Conservation (phyloP, 2,888 invertebrate genomes). For the Pseudoips prasinana region DNA sequence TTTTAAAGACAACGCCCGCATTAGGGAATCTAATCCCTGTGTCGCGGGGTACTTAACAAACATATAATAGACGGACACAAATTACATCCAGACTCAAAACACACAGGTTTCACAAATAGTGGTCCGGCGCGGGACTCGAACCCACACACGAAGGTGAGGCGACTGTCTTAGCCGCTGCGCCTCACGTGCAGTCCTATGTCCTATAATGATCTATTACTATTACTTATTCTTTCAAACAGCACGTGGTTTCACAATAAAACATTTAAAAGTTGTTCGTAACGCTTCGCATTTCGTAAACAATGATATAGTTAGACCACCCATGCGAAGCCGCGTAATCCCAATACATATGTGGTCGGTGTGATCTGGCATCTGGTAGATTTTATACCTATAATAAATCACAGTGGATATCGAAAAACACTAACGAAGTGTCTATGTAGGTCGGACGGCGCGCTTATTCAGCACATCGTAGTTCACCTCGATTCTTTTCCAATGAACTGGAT, state of each 20-base stretch:
- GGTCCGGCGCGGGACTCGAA: no score
- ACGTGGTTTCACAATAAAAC: constrained; percentile 37
- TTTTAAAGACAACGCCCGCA: no score
- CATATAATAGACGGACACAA: no score
- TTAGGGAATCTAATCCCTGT: no score
- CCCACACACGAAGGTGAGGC: no score
- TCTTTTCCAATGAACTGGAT: constrained; percentile 34
- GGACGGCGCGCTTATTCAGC: constrained; percentile 40
- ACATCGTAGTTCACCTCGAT: constrained; percentile 44
- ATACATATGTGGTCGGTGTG: constrained; percentile 50
- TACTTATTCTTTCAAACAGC: constrained; percentile 17
- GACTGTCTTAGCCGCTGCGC: no score
- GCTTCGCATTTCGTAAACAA: constrained; percentile 46
- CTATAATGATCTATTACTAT: no score
- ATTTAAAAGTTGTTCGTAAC: constrained; percentile 26
- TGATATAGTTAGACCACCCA: constrained; percentile 58
- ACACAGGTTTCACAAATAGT: no score
- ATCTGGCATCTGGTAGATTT: constrained; percentile 63
- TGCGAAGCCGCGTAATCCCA: constrained; percentile 44
- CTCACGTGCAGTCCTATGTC: no score
- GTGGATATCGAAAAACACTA: constrained; percentile 58
- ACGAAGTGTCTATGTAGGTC: constrained; percentile 64
- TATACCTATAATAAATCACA: constrained; percentile 71
- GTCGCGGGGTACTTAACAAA: no score
- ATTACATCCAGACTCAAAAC: no score